Conservation (phyloP, 2,888 invertebrate species). For the Dolichopus griseipennis region DNA sequence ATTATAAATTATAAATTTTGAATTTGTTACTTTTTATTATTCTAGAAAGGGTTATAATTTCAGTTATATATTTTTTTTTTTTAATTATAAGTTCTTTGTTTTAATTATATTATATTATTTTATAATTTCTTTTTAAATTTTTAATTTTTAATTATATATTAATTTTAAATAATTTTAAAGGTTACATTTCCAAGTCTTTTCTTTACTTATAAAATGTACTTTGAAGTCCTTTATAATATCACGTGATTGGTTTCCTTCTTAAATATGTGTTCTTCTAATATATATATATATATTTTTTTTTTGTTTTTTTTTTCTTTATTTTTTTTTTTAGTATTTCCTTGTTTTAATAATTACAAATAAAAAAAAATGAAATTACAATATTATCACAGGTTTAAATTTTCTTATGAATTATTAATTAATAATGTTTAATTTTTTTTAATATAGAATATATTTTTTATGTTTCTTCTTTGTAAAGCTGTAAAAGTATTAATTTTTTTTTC, state of each 20-base stretch:
- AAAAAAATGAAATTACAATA: constrained; percentile 10
- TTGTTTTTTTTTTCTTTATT: neutral
- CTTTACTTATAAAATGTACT: constrained; percentile 9
- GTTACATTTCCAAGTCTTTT: constrained; percentile 11
- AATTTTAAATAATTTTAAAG: constrained; percentile 7
- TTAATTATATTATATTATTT: neutral
- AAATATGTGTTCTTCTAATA: constrained; percentile 4
- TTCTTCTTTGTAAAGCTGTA: constrained; percentile 5
- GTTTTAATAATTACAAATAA: constrained; percentile 6
- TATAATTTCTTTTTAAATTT: neutral
- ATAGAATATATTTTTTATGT: constrained; percentile 1
- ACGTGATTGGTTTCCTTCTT: constrained; percentile 3
- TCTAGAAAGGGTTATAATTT: too few relatives aligned
- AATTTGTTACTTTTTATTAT: too few relatives aligned
- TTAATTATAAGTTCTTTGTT: neutral
- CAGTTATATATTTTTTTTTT: neutral
- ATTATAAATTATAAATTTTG: too few relatives aligned
- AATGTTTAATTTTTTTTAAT: neutral
- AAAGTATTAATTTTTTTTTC: neutral
- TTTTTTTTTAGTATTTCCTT: neutral
- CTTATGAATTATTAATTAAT: neutral
- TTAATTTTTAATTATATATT: neutral
- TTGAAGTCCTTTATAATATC: constrained; percentile 9
- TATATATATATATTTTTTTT: constrained; percentile 1
- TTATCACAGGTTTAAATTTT: constrained; percentile 10